Conservation (phyloP, 2,888 invertebrate genomes). For the Drosophila putrida region DNA sequence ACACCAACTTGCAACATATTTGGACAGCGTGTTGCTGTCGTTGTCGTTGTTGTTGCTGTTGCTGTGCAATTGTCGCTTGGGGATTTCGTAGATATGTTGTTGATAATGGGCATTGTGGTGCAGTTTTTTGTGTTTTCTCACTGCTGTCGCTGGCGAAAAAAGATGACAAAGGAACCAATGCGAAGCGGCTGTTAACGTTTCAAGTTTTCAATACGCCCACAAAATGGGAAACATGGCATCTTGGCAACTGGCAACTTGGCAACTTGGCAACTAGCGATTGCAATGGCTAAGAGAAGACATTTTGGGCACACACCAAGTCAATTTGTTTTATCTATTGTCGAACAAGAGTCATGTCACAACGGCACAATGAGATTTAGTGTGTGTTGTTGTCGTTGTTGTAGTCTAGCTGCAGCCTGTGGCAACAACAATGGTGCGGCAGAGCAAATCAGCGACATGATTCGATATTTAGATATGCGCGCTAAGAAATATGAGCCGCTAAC, state of each 20-base stretch:
- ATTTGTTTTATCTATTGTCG: constrained; percentile 84
- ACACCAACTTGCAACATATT: constrained; percentile 82
- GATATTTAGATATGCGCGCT: constrained; percentile 80
- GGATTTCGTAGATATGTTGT: constrained; percentile 68
- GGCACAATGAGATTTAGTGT: constrained; percentile 80
- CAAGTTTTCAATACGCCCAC: constrained; percentile 58
- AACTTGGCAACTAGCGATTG: constrained; percentile 31
- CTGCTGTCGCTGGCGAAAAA: constrained; percentile 56
- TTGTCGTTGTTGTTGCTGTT: constrained; percentile 30
- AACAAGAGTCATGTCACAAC: constrained; percentile 82
- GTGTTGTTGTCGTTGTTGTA: constrained; percentile 40
- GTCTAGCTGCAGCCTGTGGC: constrained; percentile 15
- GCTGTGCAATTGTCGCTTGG: constrained; percentile 70
- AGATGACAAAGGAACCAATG: constrained; percentile 74
- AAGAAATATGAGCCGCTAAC: constrained; percentile 81
- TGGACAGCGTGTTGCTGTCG: constrained; percentile 63
- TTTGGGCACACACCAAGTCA: constrained; percentile 84
- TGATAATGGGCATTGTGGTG: constrained; percentile 80
- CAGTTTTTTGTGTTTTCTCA: constrained; percentile 56
- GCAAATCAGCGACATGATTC: constrained; percentile 81
- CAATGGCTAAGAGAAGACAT: constrained; percentile 75
- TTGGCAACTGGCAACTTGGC: constrained; percentile 13
- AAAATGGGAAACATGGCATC: constrained; percentile 16
- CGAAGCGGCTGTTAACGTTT: constrained; percentile 54
- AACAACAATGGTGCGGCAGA: constrained; percentile 72